Evolutionary conservation across 2,113 vertebrate species (phyloP).

Genomic region (Platysteira castanea): DNA sequence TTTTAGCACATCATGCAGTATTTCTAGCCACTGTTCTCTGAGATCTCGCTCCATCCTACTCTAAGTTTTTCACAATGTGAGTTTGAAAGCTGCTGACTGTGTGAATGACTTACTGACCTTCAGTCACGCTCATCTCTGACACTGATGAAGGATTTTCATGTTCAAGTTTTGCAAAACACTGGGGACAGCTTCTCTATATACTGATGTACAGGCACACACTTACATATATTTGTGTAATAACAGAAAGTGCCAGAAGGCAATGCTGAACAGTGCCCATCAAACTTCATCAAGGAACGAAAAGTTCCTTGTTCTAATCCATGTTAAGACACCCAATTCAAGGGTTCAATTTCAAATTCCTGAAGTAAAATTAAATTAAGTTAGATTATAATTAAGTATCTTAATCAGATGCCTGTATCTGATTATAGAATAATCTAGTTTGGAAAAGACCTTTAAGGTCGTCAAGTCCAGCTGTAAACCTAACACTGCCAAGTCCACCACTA

Average conservation of each 20-base stretch:
- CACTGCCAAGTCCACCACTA: neutral
- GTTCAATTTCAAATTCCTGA: neutral
- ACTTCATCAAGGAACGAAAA: neutral
- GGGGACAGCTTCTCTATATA: neutral
- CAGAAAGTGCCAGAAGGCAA: neutral
- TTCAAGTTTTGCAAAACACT: neutral
- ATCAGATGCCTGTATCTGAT: neutral
- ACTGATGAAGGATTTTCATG: neutral
- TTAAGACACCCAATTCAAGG: neutral
- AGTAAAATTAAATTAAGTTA: neutral
- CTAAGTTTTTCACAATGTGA: neutral
- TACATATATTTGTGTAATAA: neutral
- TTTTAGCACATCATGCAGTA: neutral
- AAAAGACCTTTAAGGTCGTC: neutral
- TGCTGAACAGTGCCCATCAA: neutral
- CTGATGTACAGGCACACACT: neutral
- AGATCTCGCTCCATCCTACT: neutral
- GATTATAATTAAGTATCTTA: neutral
- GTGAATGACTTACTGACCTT: neutral
- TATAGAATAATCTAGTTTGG: neutral
- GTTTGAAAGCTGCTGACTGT: neutral
- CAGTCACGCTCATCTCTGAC: neutral
- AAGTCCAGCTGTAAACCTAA: neutral
- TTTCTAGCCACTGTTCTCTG: neutral
- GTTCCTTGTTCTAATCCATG: neutral